Conservation (phyloP, 1,140 invertebrate genomes). For the Zaprionus lachaisei region DNA sequence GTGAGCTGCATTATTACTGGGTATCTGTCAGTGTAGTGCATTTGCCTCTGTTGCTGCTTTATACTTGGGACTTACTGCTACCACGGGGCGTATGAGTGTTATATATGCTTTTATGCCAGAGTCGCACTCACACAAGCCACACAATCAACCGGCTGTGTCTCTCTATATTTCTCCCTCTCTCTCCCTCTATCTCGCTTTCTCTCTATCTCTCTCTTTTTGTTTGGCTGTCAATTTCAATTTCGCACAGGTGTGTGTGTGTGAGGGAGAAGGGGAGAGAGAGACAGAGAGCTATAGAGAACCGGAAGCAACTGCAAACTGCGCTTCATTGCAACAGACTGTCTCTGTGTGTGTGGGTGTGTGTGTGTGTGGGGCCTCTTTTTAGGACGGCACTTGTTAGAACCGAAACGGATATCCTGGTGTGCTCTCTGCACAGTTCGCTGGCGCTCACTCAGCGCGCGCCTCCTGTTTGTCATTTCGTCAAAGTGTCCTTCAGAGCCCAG, state of each 20-base stretch:
- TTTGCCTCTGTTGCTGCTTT: background rate
- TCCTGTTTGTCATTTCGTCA: conserved; percentile 72
- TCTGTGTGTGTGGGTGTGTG: conserved; percentile 16
- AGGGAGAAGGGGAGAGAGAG: background rate
- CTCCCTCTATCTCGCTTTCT: background rate
- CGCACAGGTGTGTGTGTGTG: conserved; percentile 33
- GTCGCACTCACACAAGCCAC: conserved; percentile 76
- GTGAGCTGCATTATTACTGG: background rate
- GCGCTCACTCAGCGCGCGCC: conserved; percentile 37
- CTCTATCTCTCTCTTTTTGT: background rate
- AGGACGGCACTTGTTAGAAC: conserved; percentile 64
- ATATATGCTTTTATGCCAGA: conserved; percentile 68
- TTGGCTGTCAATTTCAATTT: conserved; percentile 72
- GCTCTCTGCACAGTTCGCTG: conserved; percentile 67
- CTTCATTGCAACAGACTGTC: conserved; percentile 71
- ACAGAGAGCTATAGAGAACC: conserved; percentile 19
- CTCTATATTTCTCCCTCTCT: conserved; percentile 31
- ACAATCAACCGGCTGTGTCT: conserved; percentile 70
- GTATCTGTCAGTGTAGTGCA: background rate
- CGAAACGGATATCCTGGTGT: conserved; percentile 77
- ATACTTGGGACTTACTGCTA: conserved; percentile 47
- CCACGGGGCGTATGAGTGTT: conserved; percentile 74
- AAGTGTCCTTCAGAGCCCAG: conserved; percentile 54
- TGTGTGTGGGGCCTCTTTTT: conserved; percentile 12
- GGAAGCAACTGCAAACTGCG: conserved; percentile 72